A percentile compares a stretch with the other conserved stretches of the same genome.
Evolutionary conservation across 2,113 vertebrate genomes (phyloP).

Genomic region (Plecotus auritus): DNA sequence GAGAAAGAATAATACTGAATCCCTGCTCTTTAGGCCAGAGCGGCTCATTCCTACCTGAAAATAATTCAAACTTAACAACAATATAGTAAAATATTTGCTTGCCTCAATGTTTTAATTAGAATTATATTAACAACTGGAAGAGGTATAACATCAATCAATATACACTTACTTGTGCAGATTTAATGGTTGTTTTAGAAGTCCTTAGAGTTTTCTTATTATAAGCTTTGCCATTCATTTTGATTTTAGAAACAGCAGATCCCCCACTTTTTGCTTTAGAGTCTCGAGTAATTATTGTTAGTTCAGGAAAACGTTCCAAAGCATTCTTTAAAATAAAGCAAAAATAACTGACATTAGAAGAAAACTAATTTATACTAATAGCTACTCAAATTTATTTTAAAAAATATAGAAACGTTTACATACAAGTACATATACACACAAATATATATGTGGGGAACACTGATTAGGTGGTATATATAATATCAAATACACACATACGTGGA

Average conservation of each 20-base stretch:
- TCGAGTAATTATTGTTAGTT: slow-evolving; percentile 92
- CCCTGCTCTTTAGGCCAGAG: not conserved
- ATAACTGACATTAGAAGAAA: slow-evolving; percentile 50
- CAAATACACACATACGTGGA: not conserved
- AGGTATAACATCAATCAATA: slow-evolving; percentile 17
- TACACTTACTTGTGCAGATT: slow-evolving; percentile 89
- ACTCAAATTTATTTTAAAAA: not conserved
- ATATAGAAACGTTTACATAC: not conserved
- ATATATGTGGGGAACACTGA: not conserved
- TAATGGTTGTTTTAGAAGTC: slow-evolving; percentile 89
- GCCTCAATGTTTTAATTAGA: not conserved
- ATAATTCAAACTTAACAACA: not conserved
- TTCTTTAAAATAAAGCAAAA: slow-evolving; percentile 82
- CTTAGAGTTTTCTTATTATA: slow-evolving; percentile 98
- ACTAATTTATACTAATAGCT: slow-evolving; percentile 6
- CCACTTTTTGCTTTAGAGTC: slow-evolving; percentile 90
- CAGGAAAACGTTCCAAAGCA: slow-evolving; percentile 96
- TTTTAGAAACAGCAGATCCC: slow-evolving; percentile 89
- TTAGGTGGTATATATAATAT: not conserved
- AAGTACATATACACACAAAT: not conserved
- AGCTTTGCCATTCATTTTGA: slow-evolving; percentile 93
- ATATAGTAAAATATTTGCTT: not conserved
- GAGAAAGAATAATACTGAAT: not conserved
- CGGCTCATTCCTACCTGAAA: not conserved
- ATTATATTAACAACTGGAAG: slow-evolving; percentile 25